Base-by-base conservation (phyloP, 2,797 vertebrate species). In the Girardinus metallicus region DNA sequence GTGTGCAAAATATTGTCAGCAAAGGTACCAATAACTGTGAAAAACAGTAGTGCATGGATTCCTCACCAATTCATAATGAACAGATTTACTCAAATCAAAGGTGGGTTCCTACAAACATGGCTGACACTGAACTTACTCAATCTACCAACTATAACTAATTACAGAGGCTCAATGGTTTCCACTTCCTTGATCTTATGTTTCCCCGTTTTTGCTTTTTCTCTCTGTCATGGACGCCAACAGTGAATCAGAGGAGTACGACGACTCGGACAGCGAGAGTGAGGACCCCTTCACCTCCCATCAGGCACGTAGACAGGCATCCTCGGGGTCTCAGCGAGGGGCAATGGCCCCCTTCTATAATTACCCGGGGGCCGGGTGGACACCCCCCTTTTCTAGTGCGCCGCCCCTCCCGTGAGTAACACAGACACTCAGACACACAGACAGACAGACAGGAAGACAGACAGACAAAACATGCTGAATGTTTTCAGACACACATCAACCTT, bases 261-360 rank as follows among this genome's bases (percentile, higher is more conserved):
- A 96, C 89, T 96, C 96, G 34, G 96, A 96, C 96, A 96, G 96
- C 80, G 96, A 96, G 94, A 96, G 95, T 89, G 96, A 96, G 95
- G 96, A 96, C 93, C 96, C 96, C 94, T 96, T 96, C 95, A 96
- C 96, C 88, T 96, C 96, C 88, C 96, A 96, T 96, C 96, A 96
- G 96, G 96, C 96, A 96, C 95, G 96, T 96, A 96, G 96, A 96
- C 96, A 92, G 95, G 95, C 94, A 94, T 87, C 96, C 94, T 91
- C 92, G 94, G 96, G 96, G 93, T 96, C 96, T 92, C 96, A 96
- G 93, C 95, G 95, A 91, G 95, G 95, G 95, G 95, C 95, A 90
- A 94, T 95, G 93, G 89, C 96, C 94, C 95, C 95, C 95, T 97
- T 97, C 96, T 96, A 96, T 96, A 96, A 95, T 96, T 97, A 96